phyloP scores from a whole-genome alignment of 2,797 vertebrate genomes.

The Sebastes vulpes region DNA sequence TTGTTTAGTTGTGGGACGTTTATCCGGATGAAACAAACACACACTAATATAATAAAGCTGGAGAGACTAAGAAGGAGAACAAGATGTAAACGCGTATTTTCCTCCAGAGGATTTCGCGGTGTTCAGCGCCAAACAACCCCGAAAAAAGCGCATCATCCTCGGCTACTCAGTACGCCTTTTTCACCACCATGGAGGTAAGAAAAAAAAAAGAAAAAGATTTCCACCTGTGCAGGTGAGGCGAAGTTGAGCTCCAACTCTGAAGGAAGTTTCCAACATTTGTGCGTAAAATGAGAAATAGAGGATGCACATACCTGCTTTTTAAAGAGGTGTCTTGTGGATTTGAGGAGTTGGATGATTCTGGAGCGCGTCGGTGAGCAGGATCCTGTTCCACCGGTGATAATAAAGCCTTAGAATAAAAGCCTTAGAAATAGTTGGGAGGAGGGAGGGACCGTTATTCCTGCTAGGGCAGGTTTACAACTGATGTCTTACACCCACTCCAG shows the following conservation, averaged over 20 bases:
- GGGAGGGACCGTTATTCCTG: constrained; percentile 98
- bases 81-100: constrained; percentile 26
- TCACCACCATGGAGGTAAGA: not conserved
- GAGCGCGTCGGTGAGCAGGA: constrained; percentile 83
- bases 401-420: constrained; percentile 93
- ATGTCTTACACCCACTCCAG: constrained; percentile 99
- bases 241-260: constrained; percentile 65
- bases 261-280: constrained; percentile 61
- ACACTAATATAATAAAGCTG: not conserved
- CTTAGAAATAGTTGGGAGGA: constrained; percentile 92
- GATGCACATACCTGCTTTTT: constrained; percentile 68
- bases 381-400: constrained; percentile 85
- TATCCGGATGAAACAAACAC: not conserved
- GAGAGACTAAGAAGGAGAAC: constrained; percentile 4
- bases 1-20: constrained; percentile 1
- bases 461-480: constrained; percentile 98
- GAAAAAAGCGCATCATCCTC: constrained; percentile 10
- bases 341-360: constrained; percentile 83
- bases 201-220: constrained; percentile 18
- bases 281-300: constrained; percentile 7
- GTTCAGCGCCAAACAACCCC: constrained; percentile 44
- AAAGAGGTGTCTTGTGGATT: constrained; percentile 54
- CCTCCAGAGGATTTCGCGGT: constrained; percentile 20
- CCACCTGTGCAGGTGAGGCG: constrained; percentile 79
- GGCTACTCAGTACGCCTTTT: constrained; percentile 34